These are phyloP conservation scores for Agapornis roseicollis DNA, from an alignment of 2,113 vertebrate species.

Conservation along the genomic window DNA sequence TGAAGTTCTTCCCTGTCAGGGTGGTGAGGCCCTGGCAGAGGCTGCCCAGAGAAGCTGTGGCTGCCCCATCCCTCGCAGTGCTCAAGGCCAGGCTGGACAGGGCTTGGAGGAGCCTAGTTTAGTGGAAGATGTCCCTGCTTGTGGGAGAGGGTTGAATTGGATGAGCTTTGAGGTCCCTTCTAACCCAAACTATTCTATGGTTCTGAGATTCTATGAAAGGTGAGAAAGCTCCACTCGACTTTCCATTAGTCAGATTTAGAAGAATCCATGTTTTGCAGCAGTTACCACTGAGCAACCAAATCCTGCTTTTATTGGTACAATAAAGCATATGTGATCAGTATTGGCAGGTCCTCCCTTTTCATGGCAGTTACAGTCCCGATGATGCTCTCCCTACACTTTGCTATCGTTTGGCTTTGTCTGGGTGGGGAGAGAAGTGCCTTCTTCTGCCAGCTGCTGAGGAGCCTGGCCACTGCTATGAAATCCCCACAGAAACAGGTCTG, in stretches of 20 bases:
- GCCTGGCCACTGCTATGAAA: background rate
- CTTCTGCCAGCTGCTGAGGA: background rate
- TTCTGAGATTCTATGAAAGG: background rate
- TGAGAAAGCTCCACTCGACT: background rate
- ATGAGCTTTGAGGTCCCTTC: background rate
- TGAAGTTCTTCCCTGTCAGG: background rate
- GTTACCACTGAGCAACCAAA: background rate
- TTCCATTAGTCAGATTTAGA: background rate
- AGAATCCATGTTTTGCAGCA: background rate
- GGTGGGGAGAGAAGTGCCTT: background rate
- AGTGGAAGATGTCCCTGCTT: background rate
- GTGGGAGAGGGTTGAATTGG: background rate
- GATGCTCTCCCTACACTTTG: accelerated
- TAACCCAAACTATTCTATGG: background rate
- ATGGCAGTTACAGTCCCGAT: accelerated
- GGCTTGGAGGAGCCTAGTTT: no score
- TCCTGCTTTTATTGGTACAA: accelerated
- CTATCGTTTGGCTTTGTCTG: accelerated
- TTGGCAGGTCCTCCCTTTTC: background rate
- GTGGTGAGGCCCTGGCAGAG: background rate
- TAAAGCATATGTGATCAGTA: accelerated
- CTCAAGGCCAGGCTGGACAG: background rate
- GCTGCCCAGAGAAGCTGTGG: background rate
- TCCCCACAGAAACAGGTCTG: background rate
- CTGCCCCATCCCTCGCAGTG: background rate